Evolutionary conservation across 2,888 invertebrate genomes (phyloP).

Genomic region (Autographa gamma): DNA sequence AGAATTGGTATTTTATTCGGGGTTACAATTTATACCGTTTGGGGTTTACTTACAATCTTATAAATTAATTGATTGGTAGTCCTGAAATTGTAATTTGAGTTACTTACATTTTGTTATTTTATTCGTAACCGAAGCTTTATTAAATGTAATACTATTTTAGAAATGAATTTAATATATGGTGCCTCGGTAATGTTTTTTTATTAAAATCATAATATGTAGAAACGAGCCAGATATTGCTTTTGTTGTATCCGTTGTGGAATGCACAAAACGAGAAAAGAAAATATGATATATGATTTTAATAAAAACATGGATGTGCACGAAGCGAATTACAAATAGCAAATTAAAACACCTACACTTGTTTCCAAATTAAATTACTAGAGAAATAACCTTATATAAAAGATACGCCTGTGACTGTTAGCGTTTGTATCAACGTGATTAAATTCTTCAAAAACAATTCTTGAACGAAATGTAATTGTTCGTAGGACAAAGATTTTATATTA

Average conservation of each 20-base stretch:
- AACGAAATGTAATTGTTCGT: not conserved
- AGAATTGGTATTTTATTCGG: constrained; percentile 65
- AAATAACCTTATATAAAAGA: not conserved
- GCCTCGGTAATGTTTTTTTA: not conserved
- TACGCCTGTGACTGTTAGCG: not conserved
- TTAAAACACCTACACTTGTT: constrained; percentile 34
- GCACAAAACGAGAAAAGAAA: constrained; percentile 1
- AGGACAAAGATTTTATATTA: not conserved
- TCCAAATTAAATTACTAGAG: constrained; percentile 18
- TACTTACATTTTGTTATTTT: constrained; percentile 53
- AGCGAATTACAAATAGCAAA: constrained; percentile 31
- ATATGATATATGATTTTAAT: constrained; percentile 17
- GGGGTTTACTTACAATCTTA: constrained; percentile 62
- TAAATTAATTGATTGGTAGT: constrained; percentile 63
- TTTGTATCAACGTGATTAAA: not conserved
- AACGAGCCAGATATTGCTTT: not conserved
- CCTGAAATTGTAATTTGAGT: constrained; percentile 48
- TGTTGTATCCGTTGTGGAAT: not conserved
- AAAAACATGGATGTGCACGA: constrained; percentile 16
- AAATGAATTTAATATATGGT: not conserved
- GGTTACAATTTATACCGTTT: constrained; percentile 55
- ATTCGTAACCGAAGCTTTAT: not conserved
- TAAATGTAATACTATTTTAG: not conserved
- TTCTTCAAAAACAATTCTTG: constrained; percentile 1
- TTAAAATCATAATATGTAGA: constrained; percentile 1